These are phyloP conservation scores for Mustelus asterias DNA, from an alignment of 2,113 vertebrate genomes.

Conservation along the genomic window DNA sequence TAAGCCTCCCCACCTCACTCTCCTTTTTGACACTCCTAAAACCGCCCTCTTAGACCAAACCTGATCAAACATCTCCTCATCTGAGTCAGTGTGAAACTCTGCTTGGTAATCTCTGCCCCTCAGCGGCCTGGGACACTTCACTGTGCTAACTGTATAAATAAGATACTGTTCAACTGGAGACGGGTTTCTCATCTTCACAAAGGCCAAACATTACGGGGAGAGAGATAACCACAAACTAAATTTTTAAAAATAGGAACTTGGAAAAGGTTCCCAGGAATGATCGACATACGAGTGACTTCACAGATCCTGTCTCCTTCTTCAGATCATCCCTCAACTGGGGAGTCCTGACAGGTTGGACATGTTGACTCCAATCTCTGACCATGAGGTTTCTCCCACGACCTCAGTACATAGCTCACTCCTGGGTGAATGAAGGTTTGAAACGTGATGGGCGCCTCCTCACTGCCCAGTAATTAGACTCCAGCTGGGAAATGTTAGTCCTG, in stretches of 20 bases:
- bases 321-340: background rate
- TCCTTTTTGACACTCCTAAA: background rate
- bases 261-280: conserved; percentile 11
- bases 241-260: background rate
- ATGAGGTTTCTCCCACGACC: conserved; percentile 2
- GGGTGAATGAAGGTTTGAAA: conserved; percentile 7
- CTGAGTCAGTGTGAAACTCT: background rate
- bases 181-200: background rate
- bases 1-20: no score
- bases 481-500: background rate
- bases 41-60: background rate
- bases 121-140: background rate
- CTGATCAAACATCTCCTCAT: background rate
- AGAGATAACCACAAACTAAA: background rate
- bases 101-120: background rate
- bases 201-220: background rate
- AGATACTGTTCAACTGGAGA: background rate
- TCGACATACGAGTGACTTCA: background rate
- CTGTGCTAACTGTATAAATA: background rate
- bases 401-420: background rate
- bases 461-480: background rate
- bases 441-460: conserved; percentile 8
- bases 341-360: background rate
- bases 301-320: background rate
- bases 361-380: background rate